Base-by-base conservation (phyloP, 2,888 invertebrate genomes). In the Notocelia uddmanniana region DNA sequence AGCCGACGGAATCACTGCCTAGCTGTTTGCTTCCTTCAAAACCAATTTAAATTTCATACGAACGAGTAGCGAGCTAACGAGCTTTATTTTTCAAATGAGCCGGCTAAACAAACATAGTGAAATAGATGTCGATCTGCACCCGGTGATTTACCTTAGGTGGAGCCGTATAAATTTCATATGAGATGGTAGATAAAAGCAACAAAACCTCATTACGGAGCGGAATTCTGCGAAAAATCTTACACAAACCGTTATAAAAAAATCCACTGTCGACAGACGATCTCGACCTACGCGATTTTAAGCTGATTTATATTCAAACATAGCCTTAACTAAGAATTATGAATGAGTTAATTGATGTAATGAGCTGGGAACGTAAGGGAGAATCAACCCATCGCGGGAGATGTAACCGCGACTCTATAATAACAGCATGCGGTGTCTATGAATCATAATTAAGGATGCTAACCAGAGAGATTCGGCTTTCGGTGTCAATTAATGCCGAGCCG, bases 311-410 rank as follows among this genome's bases (percentile, higher is more conserved):
- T 84, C 78, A 83, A 73, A 73, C 63, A 79, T 79, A 76, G 74
- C 79, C 82, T 79, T 83, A 85, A 83, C 80, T 80, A 83, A 83
- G 86, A 89, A 82, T 83, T 86, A 89, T 88, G 88, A 85, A 88
- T 78, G 85, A 86, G 88, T 88, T 92, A 92, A 92, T 92, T 92
- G 91, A 89, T 89, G 89, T 90, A 89, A 91, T 85, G 88, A 85
- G 84, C 83, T 83, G 84, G 83, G 85, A 87, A 86, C 83, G 84
- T 85, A 82, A 85, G 79, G 88, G 87, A 89, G 88, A 85, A 85
- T 85, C 81, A 78, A 79, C 76, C 82, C 84, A 79, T 82, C 79
- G 81, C 85, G 80, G 82, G 83, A 85, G 84, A 87, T 85, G 71
- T 73, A 85, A 81, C 85, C 83, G 87, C 85, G 86, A 85, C 84